Conservation (phyloP, 2,797 vertebrate genomes). For the Buceros bicornis region DNA sequence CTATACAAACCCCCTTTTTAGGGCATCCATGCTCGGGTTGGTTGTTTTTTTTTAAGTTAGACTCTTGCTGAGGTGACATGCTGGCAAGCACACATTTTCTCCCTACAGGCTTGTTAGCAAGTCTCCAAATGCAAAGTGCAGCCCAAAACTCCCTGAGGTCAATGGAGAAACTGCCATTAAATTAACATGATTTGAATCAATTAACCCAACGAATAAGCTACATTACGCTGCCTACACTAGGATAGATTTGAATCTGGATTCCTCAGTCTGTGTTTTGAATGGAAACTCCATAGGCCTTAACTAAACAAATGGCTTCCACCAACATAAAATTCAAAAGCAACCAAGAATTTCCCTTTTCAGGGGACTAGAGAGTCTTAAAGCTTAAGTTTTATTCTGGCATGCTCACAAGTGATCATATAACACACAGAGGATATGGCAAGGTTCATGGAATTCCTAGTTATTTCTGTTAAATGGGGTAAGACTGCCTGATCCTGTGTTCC, state of each 20-base stretch:
- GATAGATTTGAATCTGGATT: neutral
- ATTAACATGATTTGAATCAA: neutral
- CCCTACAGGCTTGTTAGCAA: neutral
- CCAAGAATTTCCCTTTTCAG: neutral
- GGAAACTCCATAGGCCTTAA: neutral
- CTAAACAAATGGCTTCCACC: neutral
- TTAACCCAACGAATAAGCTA: neutral
- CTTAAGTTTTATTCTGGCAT: neutral
- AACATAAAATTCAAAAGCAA: neutral
- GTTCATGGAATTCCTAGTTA: neutral
- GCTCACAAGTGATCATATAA: neutral
- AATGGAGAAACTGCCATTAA: neutral
- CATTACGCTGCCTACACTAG: neutral
- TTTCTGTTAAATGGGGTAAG: neutral
- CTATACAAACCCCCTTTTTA: neutral
- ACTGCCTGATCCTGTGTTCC: neutral
- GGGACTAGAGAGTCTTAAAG: neutral
- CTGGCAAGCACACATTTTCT: neutral
- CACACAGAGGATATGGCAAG: neutral
- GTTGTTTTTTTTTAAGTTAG: neutral
- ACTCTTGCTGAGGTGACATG: neutral
- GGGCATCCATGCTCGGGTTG: neutral
- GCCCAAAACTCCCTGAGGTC: neutral
- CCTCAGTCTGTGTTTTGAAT: neutral
- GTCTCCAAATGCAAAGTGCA: neutral